A percentile compares a stretch with the other conserved stretches of the same genome.
Evolutionary conservation across 1,140 invertebrate species (phyloP).

Genomic region (Nasonia giraulti): DNA sequence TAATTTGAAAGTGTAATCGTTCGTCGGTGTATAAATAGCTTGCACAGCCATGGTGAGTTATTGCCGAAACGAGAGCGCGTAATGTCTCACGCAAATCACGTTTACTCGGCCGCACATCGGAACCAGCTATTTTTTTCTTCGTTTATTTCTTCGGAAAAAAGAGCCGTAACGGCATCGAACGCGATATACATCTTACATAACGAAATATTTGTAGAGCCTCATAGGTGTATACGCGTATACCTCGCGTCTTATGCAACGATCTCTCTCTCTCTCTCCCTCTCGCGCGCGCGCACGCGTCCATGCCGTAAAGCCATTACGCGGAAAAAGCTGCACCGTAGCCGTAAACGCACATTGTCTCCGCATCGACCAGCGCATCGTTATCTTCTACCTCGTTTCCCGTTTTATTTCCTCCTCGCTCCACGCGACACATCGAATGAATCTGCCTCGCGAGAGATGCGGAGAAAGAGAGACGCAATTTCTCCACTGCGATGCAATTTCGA

Average conservation of each 20-base stretch:
- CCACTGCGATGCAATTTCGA: not conserved
- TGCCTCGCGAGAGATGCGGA: no score
- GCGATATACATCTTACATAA: constrained; percentile 13
- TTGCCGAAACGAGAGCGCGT: not conserved
- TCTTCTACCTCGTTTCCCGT: not conserved
- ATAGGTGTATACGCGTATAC: not conserved
- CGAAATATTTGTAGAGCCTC: constrained; percentile 40
- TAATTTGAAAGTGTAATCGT: not conserved
- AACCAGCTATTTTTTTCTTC: no score
- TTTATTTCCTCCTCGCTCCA: no score
- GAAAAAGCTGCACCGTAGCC: not conserved
- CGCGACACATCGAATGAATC: no score
- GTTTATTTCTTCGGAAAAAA: no score
- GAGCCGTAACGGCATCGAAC: not conserved
- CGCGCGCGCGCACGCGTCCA: no score
- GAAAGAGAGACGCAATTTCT: not conserved
- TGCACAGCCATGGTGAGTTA: not conserved
- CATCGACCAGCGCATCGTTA: not conserved
- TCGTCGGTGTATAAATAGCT: no score
- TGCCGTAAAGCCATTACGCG: not conserved
- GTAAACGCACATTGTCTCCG: not conserved
- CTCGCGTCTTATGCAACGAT: not conserved
- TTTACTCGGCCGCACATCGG: no score
- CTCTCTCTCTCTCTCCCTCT: not conserved
- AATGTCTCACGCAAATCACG: not conserved